Conservation (phyloP, 2,113 vertebrate genomes). For the Fregata magnificens region DNA sequence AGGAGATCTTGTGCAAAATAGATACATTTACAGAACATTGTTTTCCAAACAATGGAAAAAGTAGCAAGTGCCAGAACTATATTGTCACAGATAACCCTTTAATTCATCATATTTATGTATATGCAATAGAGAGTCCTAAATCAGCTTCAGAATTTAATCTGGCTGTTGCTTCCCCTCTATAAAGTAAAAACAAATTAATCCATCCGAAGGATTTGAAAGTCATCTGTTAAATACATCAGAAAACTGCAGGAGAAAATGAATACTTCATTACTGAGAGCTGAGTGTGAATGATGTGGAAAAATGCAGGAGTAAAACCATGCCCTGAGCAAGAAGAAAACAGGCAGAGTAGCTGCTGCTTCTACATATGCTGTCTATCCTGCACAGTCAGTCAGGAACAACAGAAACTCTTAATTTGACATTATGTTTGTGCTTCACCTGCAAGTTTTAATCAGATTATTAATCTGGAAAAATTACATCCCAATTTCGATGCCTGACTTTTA, state of each 20-base stretch:
- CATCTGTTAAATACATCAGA: background rate
- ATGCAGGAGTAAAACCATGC: background rate
- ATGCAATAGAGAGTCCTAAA: background rate
- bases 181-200: background rate
- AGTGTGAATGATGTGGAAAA: background rate
- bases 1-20: background rate
- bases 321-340: background rate
- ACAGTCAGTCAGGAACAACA: background rate
- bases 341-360: background rate
- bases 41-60: background rate
- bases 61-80: background rate
- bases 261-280: background rate
- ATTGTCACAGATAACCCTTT: background rate
- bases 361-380: rapidly evolving
- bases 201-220: background rate
- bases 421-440: background rate
- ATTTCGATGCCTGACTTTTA: background rate
- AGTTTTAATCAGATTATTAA: background rate
- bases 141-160: background rate
- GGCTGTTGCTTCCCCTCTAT: background rate
- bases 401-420: background rate
- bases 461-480: background rate
- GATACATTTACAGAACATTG: background rate
- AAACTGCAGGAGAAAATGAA: background rate
- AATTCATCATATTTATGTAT: background rate